Evolutionary conservation across 2,888 invertebrate genomes (phyloP).

Genomic region (Saturnia pavonia): DNA sequence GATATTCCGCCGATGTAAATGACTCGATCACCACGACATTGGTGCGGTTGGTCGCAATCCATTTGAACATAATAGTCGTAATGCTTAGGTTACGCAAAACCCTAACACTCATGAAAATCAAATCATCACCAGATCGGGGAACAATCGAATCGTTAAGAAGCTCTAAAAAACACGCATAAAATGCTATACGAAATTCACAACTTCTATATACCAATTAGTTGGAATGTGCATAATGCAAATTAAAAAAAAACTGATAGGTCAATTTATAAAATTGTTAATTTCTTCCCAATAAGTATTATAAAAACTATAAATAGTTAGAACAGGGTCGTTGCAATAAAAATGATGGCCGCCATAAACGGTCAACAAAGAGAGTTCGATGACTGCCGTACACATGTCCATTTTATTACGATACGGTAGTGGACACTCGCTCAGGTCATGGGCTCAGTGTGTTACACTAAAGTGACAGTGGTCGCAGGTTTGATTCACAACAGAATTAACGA

Average conservation of each 20-base stretch:
- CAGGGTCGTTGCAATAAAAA: slow-evolving; percentile 51
- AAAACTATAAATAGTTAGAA: slow-evolving; percentile 19
- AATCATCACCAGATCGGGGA: no score
- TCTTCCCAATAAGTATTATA: slow-evolving; percentile 8
- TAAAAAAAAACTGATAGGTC: neutral
- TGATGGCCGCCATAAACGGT: slow-evolving; percentile 64
- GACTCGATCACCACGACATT: no score
- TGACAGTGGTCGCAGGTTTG: neutral
- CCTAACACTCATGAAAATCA: no score
- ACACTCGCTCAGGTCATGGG: neutral
- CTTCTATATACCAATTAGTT: neutral
- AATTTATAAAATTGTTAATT: neutral
- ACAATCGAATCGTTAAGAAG: no score
- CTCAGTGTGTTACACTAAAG: neutral
- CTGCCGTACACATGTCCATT: slow-evolving; percentile 52
- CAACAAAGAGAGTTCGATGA: slow-evolving; percentile 77
- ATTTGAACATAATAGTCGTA: no score
- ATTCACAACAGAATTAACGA: neutral
- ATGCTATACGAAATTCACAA: neutral
- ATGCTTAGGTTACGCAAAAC: no score
- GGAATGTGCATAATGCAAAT: neutral
- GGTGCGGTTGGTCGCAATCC: no score
- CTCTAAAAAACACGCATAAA: no score
- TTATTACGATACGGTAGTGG: slow-evolving; percentile 22
- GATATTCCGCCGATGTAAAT: no score